phyloP scores from a whole-genome alignment of 2,888 invertebrate genomes.

The Elaeidobius kamerunicus region DNA sequence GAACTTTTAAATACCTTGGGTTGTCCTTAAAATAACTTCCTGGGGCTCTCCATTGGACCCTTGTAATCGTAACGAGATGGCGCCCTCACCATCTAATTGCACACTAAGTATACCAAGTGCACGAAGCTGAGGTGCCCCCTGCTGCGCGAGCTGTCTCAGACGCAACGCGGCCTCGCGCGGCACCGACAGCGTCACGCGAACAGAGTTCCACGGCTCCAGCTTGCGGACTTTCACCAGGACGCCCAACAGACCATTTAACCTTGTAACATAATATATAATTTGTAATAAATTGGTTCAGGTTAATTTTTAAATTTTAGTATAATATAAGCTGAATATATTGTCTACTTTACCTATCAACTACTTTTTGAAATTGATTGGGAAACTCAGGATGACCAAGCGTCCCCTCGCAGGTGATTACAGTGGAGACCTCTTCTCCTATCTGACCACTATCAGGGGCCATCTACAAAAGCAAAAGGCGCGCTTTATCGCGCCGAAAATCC shows the following conservation, averaged over 20 bases:
- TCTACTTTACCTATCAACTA: slow-evolving; percentile 64
- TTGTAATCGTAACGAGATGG: slow-evolving; percentile 64
- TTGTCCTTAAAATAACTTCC: slow-evolving; percentile 64
- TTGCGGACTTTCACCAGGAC: slow-evolving; percentile 61
- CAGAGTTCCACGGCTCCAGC: slow-evolving; percentile 98
- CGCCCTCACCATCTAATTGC: slow-evolving; percentile 88
- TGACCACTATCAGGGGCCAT: slow-evolving; percentile 82
- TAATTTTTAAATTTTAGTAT: too few relatives aligned
- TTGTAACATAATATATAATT: too few relatives aligned
- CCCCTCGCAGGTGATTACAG: slow-evolving; percentile 90
- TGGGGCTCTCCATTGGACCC: slow-evolving; percentile 61
- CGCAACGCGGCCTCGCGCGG: slow-evolving; percentile 93
- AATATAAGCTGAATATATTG: too few relatives aligned
- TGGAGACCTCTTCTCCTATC: slow-evolving; percentile 65
- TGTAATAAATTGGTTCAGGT: too few relatives aligned
- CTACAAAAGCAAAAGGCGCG: slow-evolving; percentile 38
- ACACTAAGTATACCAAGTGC: slow-evolving; percentile 93
- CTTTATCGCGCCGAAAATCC: slow-evolving; percentile 31
- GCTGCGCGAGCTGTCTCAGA: slow-evolving; percentile 80
- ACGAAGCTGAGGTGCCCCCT: slow-evolving; percentile 83
- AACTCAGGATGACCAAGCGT: slow-evolving; percentile 86
- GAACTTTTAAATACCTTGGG: slow-evolving; percentile 20
- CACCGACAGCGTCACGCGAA: slow-evolving; percentile 95
- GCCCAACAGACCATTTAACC: slow-evolving; percentile 71
- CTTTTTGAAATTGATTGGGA: slow-evolving; percentile 73